These are phyloP conservation scores for Neodontobutis hainanensis DNA, from an alignment of 2,113 vertebrate genomes.

Conservation along the genomic window DNA sequence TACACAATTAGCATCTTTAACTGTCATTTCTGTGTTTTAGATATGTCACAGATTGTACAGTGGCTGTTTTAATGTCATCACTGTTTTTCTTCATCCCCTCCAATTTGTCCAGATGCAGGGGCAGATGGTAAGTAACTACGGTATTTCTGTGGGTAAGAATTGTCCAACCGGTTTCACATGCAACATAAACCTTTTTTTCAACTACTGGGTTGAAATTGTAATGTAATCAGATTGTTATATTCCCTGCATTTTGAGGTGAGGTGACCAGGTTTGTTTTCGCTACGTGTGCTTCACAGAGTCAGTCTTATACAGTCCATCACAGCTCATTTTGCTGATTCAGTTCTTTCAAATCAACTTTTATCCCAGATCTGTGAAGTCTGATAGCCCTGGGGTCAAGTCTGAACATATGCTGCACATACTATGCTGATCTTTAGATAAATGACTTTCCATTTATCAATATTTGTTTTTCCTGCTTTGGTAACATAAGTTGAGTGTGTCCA, in stretches of 20 bases:
- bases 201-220: no score
- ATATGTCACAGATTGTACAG: constrained; percentile 86
- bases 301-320: constrained; percentile 32
- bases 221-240: background rate
- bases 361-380: constrained; percentile 48
- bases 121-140: constrained; percentile 41
- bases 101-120: constrained; percentile 35
- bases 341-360: constrained; percentile 30
- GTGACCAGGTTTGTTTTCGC: background rate
- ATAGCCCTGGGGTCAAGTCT: constrained; percentile 64
- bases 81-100: constrained; percentile 87
- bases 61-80: constrained; percentile 81
- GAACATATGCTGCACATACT: constrained; percentile 29
- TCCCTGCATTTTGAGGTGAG: background rate
- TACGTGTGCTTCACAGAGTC: background rate
- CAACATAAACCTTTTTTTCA: background rate
- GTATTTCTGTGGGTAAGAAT: background rate
- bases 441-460: constrained; percentile 33
- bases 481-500: constrained; percentile 57
- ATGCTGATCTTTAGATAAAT: constrained; percentile 35
- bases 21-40: constrained; percentile 67
- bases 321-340: constrained; percentile 49
- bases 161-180: background rate
- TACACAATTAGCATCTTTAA: background rate
- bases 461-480: constrained; percentile 29